Conservation (phyloP, 2,797 vertebrate species). For the Adelosebastes latens region DNA sequence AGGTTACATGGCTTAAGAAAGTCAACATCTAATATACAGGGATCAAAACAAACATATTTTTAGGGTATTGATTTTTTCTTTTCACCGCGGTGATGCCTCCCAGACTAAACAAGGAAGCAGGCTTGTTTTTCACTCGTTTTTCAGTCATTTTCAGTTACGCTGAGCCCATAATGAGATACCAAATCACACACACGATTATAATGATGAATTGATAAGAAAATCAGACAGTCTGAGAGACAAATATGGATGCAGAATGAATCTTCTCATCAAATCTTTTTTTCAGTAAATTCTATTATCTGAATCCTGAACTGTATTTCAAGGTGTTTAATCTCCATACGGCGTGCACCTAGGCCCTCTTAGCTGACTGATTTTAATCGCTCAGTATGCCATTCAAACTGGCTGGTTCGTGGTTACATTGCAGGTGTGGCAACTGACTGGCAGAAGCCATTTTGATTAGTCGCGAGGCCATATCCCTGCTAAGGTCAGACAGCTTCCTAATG, state of each 20-base stretch:
- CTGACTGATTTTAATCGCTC: constrained; percentile 7
- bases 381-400: neutral
- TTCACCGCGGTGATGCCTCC: constrained; percentile 44
- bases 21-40: constrained; percentile 70
- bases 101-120: constrained; percentile 37
- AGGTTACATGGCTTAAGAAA: constrained; percentile 74
- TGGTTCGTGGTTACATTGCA: constrained; percentile 12
- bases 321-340: neutral
- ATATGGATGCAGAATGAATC: neutral
- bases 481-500: constrained; percentile 64
- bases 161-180: constrained; percentile 1
- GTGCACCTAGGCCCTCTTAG: neutral
- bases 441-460: constrained; percentile 56
- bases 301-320: neutral
- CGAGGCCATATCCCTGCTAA: constrained; percentile 34
- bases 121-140: constrained; percentile 10
- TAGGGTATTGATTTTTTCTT: constrained; percentile 64
- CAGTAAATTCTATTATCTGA: neutral
- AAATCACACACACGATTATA: neutral
- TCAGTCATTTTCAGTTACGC: constrained; percentile 4
- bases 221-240: neutral
- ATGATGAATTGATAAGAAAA: constrained; percentile 13
- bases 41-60: constrained; percentile 76
- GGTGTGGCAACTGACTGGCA: constrained; percentile 46
- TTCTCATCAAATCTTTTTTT: neutral